These are phyloP conservation scores for Tetranychus cinnabarinus DNA, from an alignment of 1,140 invertebrate species.

Conservation along the genomic window DNA sequence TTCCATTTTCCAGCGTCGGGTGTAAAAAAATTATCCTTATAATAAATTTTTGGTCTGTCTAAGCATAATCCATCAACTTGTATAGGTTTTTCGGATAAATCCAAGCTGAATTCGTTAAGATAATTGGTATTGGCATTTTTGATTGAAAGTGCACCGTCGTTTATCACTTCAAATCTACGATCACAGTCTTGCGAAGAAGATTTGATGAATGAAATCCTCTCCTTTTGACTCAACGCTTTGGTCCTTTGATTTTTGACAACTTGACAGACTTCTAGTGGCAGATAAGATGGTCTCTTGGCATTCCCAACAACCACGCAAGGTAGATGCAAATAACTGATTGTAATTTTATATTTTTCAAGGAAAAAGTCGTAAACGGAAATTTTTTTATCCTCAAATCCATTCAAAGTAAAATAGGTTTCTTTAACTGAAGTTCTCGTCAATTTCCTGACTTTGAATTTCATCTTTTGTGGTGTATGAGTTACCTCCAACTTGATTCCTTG, in stretches of 20 bases:
- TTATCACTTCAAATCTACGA: slow-evolving; percentile 3
- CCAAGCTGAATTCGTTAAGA: slow-evolving; percentile 15
- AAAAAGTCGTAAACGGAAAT: slow-evolving; percentile 17
- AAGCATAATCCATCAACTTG: slow-evolving; percentile 1
- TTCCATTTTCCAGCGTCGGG: not conserved
- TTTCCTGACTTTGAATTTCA: not conserved
- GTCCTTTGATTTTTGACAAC: slow-evolving; percentile 16
- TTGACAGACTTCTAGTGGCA: slow-evolving; percentile 19
- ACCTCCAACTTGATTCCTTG: not conserved
- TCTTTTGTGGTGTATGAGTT: not conserved
- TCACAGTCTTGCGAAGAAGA: not conserved
- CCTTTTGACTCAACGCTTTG: slow-evolving; percentile 9
- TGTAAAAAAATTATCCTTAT: not conserved
- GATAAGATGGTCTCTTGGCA: slow-evolving; percentile 11
- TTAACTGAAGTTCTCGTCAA: not conserved
- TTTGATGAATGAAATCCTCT: slow-evolving; percentile 12
- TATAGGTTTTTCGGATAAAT: slow-evolving; percentile 7
- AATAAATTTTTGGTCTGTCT: not conserved
- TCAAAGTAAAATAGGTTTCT: not conserved
- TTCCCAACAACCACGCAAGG: slow-evolving; percentile 19
- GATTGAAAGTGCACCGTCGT: slow-evolving; percentile 7
- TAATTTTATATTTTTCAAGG: slow-evolving; percentile 11
- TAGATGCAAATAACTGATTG: slow-evolving; percentile 15
- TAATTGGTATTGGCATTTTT: slow-evolving; percentile 11
- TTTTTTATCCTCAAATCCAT: not conserved